A percentile compares a stretch with the other conserved stretches of the same genome.
Evolutionary conservation across 2,797 vertebrate species (phyloP).

Genomic region (Coracias cyanogaster): DNA sequence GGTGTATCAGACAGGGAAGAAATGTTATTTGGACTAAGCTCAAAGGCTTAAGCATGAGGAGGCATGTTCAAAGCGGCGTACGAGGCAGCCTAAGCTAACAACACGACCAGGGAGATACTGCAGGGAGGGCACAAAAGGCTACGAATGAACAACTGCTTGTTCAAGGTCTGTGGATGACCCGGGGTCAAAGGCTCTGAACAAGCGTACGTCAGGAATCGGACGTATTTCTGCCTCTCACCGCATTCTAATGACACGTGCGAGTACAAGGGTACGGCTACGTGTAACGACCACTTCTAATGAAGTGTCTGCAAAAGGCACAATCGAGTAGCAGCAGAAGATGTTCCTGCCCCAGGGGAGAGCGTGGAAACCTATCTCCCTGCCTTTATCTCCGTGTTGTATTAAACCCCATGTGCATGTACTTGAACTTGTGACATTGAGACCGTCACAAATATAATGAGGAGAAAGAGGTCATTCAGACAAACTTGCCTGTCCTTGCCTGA

Average conservation of each 20-base stretch:
- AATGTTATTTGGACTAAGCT: background rate
- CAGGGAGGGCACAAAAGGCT: background rate
- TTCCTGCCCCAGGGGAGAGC: background rate
- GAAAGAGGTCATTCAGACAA: background rate
- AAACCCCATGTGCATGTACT: background rate
- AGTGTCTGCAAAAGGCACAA: slow-evolving; percentile 37
- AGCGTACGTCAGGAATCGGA: fast-evolving
- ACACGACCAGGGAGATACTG: background rate
- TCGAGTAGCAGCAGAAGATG: background rate
- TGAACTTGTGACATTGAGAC: slow-evolving; percentile 42
- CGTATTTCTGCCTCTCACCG: background rate
- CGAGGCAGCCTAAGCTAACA: background rate
- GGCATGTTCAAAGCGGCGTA: background rate
- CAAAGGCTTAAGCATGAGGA: background rate
- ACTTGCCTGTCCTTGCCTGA: background rate
- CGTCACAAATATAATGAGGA: slow-evolving; percentile 26
- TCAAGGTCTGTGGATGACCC: background rate
- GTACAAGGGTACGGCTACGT: background rate
- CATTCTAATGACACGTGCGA: background rate
- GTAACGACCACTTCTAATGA: slow-evolving; percentile 31
- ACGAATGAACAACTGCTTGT: background rate
- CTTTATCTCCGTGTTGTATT: background rate
- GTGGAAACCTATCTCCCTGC: background rate
- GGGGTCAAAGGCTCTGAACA: background rate
- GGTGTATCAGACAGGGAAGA: background rate